A percentile compares a stretch with the other conserved stretches of the same genome.
These are phyloP conservation scores for Threskiornis aethiopicus DNA, from an alignment of 2,797 vertebrate genomes.

Conservation along the genomic window DNA sequence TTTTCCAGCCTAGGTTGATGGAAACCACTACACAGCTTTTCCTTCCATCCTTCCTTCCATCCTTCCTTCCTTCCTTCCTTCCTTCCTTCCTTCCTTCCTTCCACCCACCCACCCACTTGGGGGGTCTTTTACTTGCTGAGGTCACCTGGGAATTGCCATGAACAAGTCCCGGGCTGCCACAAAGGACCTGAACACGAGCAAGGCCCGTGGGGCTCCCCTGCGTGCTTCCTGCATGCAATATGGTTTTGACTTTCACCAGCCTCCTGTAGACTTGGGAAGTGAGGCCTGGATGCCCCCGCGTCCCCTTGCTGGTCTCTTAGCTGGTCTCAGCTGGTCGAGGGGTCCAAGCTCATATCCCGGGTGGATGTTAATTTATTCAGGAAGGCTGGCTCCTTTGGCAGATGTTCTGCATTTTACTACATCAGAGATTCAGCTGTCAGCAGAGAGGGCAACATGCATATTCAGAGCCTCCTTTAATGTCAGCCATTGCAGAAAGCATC, in stretches of 20 bases:
- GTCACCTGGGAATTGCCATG: background rate
- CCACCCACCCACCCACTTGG: too few relatives aligned
- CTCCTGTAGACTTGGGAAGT: background rate
- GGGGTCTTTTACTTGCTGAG: background rate
- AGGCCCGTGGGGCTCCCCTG: background rate
- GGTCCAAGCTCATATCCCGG: background rate
- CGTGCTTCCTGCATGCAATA: accelerated
- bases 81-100: too few relatives aligned
- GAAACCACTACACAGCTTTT: background rate
- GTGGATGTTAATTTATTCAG: background rate
- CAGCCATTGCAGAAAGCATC: background rate
- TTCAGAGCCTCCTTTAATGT: background rate
- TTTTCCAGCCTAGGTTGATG: background rate
- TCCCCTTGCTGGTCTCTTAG: background rate
- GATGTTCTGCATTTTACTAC: background rate
- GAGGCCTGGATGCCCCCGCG: accelerated
- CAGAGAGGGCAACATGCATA: background rate
- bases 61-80: background rate
- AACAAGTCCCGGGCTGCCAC: background rate
- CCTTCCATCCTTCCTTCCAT: too few relatives aligned
- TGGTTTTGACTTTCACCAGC: background rate
- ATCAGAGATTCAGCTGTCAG: background rate
- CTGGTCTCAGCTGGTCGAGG: background rate
- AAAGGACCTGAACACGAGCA: background rate
- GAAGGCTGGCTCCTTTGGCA: background rate